Evolutionary conservation across 23 tunicate species (phyloP), one percentile per base, ranked within the genome.

Genomic region (Clavelina lepadiformis): DNA sequence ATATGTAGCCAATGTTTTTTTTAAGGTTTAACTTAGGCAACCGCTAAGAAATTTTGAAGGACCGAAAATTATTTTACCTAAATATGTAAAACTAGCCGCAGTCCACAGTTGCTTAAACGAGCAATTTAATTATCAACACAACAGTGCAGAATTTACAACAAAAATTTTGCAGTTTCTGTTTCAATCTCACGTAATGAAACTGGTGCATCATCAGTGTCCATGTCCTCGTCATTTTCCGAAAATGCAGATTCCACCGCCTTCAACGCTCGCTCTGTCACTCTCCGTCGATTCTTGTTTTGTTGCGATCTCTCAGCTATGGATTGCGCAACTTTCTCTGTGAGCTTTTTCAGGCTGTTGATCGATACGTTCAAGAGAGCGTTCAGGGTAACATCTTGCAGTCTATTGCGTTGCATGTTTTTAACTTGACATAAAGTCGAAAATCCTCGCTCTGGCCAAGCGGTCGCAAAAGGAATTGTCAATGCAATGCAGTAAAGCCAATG

Each of bases 161-260:
- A n/a, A 65, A 65, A 8, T 38, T 45, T 65, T 65, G 38, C 63
- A 65, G 30, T n/a, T n/a, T n/a, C n/a, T n/a, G n/a, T 6, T 45
- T 65, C 63, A n/a, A 65, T 65, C 71, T 65, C 28, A 65, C 25
- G 32, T 24, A 65, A 45, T 25, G 21, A 59, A 59, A 59, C 65
- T 20, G 29, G 63, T 65, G n/a, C n/a, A n/a, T n/a, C n/a, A n/a
- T 65, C 63, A 60, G 11, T n/a, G 38, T 18, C 56, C 22, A 11
- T 61, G 38, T 21, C 63, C 6, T 65, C 30, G 6, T n/a, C 30
- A 5, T 65, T 61, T 65, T 65, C 71, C 11, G 5, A n/a, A 25
- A 38, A 38, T 65, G 71, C 71, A 65, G 71, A 65, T 65, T 65
- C 71, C 71, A 65, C 27, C 71, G 15, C 63, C 63, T 65, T 65